Base-by-base conservation (phyloP, 2,113 vertebrate species). In the Smithornis capensis region DNA sequence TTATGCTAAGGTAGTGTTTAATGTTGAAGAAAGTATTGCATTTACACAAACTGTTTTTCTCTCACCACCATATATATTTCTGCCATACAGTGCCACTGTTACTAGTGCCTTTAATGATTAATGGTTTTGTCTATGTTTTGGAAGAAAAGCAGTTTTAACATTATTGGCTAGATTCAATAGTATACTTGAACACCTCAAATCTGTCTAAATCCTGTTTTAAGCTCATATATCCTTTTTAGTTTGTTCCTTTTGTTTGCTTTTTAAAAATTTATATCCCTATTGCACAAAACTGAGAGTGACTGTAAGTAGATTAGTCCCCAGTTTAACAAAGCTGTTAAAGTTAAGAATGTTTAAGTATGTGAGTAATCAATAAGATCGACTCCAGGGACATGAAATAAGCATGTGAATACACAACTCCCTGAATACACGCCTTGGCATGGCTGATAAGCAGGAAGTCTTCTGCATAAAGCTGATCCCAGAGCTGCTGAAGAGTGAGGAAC, bases 301-400 rank as follows among this genome's bases (percentile, higher is more conserved):
- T 74, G 33, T n/a, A 81, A 83, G 23, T 13, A 44, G 77, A 80
- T 60, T 81, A 93, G 62, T 59, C 31, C 59, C 17, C 38, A 40
- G 37, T 35, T 94, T 89, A 94, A 83, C 77, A 87, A 87, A 87
- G 76, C 27, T 75, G 56, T 86, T 83, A 33, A 87, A 78, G 31
- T 73, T 75, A 64, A 78, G 40, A 35, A 35, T 28, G 44, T 78
- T 87, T 75, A 89, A 92, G 31, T 35, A 52, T 40, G 38, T 76
- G 70, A 79, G 44, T 56, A 82, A 91, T 94, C 92, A 68, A 84
- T 60, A 87, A 87, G 29, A 40, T 78, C 74, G 64, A 2, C 70
- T 89, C 81, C 62, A 79, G 78, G 44, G 60, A 79, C 31, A 28
- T 21, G 38, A 87, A 87, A 82, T 53, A 89, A 91, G 55, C 6